phyloP scores from a whole-genome alignment of 2,113 vertebrate genomes.

The Phodopus roborovskii region DNA sequence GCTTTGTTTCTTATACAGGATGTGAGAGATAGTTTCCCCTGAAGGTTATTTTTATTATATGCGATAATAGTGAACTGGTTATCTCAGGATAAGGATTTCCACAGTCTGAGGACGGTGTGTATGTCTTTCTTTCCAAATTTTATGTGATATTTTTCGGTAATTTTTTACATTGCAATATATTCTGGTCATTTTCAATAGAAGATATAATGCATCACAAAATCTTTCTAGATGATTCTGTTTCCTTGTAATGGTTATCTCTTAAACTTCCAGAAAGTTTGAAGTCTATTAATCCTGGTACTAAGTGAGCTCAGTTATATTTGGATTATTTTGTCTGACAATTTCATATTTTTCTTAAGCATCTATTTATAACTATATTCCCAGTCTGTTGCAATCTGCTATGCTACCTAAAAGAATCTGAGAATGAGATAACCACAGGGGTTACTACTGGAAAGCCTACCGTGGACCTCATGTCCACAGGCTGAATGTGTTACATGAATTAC shows the following conservation, averaged over 20 bases:
- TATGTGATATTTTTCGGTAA: no score
- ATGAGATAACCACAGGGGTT: neutral
- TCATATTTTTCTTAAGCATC: neutral
- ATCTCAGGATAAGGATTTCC: constrained; percentile 11
- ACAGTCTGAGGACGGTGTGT: neutral
- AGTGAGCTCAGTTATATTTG: neutral
- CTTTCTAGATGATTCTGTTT: constrained; percentile 23
- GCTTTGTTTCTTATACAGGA: neutral
- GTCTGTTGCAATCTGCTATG: constrained; percentile 22
- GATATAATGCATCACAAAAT: neutral
- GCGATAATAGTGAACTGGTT: neutral
- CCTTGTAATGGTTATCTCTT: neutral
- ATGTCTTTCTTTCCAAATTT: neutral
- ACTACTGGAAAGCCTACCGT: neutral
- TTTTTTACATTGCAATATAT: neutral
- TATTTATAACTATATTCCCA: neutral
- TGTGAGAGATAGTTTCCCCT: neutral
- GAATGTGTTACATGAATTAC: neutral
- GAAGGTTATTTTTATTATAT: neutral
- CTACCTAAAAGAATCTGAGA: constrained; percentile 1
- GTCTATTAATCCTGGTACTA: neutral
- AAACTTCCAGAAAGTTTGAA: neutral
- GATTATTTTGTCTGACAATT: neutral
- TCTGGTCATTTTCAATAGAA: neutral
- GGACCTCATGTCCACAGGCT: neutral